Evolutionary conservation across 2,888 invertebrate species (phyloP).

Genomic region (Tinea semifulvella): DNA sequence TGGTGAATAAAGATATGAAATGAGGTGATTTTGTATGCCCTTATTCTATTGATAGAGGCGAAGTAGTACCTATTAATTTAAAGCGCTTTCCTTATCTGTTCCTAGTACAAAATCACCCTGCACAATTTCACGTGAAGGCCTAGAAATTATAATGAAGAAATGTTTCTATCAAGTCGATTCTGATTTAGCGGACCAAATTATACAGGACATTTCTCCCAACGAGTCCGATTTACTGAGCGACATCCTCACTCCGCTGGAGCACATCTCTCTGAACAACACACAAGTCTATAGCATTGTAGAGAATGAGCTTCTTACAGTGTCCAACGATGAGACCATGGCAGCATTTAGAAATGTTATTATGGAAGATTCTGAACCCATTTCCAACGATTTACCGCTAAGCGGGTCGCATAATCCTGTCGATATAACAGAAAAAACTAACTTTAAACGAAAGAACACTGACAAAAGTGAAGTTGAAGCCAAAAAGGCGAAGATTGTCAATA

Average conservation of each 20-base stretch:
- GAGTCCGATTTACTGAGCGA: conserved; percentile 34
- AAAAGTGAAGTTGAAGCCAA: conserved; percentile 28
- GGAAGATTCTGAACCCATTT: conserved; percentile 22
- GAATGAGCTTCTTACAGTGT: conserved; percentile 13
- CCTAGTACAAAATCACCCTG: too few species aligned
- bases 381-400: conserved; percentile 28
- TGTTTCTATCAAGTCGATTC: conserved; percentile 28
- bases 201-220: conserved; percentile 33
- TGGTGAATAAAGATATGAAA: too few species aligned
- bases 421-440: conserved; percentile 21
- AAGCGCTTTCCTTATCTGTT: too few species aligned
- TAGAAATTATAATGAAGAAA: conserved; percentile 27
- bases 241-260: conserved; percentile 33
- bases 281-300: conserved; percentile 11
- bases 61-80: too few species aligned
- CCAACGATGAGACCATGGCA: conserved; percentile 28
- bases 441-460: conserved; percentile 19
- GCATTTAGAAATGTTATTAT: conserved; percentile 35
- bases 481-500: conserved; percentile 19
- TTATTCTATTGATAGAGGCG: too few species aligned
- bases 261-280: conserved; percentile 23
- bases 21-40: too few species aligned
- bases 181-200: conserved; percentile 30
- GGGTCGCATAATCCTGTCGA: conserved; percentile 30
- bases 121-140: too few species aligned